These are phyloP conservation scores for Amitus sp. DNA, from an alignment of 2,888 invertebrate genomes.

Conservation along the genomic window DNA sequence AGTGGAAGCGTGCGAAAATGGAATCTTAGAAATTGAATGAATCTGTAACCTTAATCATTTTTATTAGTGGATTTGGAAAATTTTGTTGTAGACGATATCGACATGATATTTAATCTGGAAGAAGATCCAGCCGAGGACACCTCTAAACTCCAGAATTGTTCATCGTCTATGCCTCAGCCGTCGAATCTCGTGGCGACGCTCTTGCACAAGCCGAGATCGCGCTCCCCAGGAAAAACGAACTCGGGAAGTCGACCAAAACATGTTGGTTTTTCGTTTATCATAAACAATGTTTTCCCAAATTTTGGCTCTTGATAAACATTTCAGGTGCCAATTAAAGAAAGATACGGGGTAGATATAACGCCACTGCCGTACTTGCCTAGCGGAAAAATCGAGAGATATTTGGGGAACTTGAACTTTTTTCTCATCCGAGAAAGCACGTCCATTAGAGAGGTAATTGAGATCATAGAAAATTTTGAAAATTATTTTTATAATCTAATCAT, in stretches of 20 bases:
- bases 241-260: constrained; percentile 57
- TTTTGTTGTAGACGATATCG: constrained; percentile 70
- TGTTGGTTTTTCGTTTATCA: constrained; percentile 38
- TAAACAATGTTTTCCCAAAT: neutral
- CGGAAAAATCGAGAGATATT: constrained; percentile 79
- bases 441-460: constrained; percentile 79
- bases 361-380: constrained; percentile 84
- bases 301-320: constrained; percentile 11
- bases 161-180: neutral
- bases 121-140: constrained; percentile 72
- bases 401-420: constrained; percentile 93
- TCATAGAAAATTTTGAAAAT: no score
- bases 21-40: no score
- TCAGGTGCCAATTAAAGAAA: constrained; percentile 66
- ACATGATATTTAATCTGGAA: constrained; percentile 86
- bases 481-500: no score
- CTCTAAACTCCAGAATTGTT: neutral
- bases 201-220: constrained; percentile 67
- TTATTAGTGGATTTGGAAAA: no score
- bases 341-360: constrained; percentile 81
- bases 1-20: no score
- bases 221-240: constrained; percentile 67
- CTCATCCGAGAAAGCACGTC: constrained; percentile 95
- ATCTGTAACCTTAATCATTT: no score
- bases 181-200: constrained; percentile 42